Conservation (phyloP, 2,797 vertebrate genomes). For the Takifugu ocellatus region DNA sequence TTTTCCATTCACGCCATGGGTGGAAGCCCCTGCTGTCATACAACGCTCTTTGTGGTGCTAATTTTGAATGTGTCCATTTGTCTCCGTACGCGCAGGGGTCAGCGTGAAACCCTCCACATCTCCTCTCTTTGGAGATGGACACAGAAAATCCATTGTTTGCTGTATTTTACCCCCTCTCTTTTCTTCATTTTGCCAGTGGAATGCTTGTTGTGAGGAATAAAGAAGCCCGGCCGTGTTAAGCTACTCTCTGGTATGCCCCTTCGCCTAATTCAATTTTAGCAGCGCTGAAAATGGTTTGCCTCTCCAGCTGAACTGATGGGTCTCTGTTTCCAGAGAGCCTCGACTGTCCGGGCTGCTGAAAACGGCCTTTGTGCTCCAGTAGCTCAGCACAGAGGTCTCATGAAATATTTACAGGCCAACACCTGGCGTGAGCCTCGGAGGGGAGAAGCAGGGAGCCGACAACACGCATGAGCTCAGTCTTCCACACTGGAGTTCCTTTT, state of each 20-base stretch:
- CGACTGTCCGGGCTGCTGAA: constrained; percentile 53
- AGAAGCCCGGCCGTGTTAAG: constrained; percentile 53
- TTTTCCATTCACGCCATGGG: constrained; percentile 12
- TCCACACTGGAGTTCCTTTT: neutral
- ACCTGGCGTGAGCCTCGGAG: constrained; percentile 63
- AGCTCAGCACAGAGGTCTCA: constrained; percentile 57
- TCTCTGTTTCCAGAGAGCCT: constrained; percentile 65
- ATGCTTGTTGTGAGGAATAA: constrained; percentile 63
- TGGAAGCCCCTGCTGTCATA: constrained; percentile 29
- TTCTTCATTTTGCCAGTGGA: constrained; percentile 54
- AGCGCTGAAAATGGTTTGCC: constrained; percentile 60
- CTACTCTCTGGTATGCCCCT: constrained; percentile 52
- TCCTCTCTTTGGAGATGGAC: constrained; percentile 33
- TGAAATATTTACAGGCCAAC: constrained; percentile 74
- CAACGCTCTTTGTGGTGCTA: constrained; percentile 50
- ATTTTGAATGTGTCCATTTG: constrained; percentile 38
- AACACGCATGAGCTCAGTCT: constrained; percentile 14
- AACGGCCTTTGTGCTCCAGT: constrained; percentile 61
- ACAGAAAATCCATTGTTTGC: constrained; percentile 71
- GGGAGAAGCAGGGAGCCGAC: constrained; percentile 32
- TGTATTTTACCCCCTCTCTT: constrained; percentile 21
- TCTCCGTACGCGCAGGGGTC: constrained; percentile 44
- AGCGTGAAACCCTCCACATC: constrained; percentile 42
- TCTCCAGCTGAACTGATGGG: constrained; percentile 64
- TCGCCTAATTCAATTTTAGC: constrained; percentile 77